Base-by-base conservation (phyloP, 2,113 vertebrate species). In the Percopsis transmontana region DNA sequence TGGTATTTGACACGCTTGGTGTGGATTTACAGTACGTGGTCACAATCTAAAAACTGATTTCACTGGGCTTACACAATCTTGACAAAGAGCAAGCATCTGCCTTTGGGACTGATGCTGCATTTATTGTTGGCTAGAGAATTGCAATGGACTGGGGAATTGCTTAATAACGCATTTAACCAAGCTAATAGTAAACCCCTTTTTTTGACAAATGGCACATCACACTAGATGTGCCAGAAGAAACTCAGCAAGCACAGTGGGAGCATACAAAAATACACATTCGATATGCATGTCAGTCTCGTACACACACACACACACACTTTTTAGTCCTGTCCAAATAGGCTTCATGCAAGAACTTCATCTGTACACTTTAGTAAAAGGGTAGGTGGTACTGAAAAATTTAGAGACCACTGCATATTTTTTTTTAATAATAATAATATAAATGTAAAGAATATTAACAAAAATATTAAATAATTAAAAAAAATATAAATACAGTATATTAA, bases 61-160 rank as follows among this genome's bases (percentile, higher is more conserved):
- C 20, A 24, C 38, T 21, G 5, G 5, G 5, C 60, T 83, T 80
- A 56, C 68, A 69, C 65, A 85, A 87, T 73, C 69, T 72, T 71
- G 56, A 77, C 33, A 70, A 79, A 82, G 59, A 63, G n/a, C 56
- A 58, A 69, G 19, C 51, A 24, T 53, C 2, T 23, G 23, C 42
- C 55, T 50, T 54, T 33, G 48, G 21, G 18, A 66, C 66, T 19
- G 53, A 61, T 23, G 6, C 41, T 20, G 14, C 11, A 27, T 47
- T 33, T 74, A 20, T 1, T 1, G 51, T 60, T 48, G 44, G 18
- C 19, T 14, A 27, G 7, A 58, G 40, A 54, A 40, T 20, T 47
- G 51, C 62, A 67, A 60, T 18, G n/a, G 6, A 23, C 56, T 11
- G 51, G 44, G 73, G 62, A 72, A 44, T 79, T 78, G 63, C 77